Percentiles rank a stretch among this genome's conserved stretches.
Conservation (phyloP, 2,113 vertebrate genomes). For the Tylochromis polylepis region DNA sequence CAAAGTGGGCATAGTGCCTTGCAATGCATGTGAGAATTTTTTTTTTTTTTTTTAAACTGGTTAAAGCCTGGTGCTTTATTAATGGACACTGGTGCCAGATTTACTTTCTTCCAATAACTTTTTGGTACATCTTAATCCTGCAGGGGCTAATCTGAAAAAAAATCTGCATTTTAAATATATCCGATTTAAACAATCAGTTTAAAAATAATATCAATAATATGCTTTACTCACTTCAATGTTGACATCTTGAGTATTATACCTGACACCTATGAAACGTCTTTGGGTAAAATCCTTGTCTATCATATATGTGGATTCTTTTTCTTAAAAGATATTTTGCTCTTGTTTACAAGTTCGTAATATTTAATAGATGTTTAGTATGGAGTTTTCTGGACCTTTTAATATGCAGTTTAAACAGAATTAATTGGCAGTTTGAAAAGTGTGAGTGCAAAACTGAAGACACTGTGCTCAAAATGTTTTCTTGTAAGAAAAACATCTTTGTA, state of each 20-base stretch:
- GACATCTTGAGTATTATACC: not conserved
- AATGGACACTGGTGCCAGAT: not conserved
- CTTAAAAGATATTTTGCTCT: not conserved
- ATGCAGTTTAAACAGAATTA: not conserved
- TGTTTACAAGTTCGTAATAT: conserved; percentile 54
- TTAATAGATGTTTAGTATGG: conserved; percentile 14
- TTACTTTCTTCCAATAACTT: not conserved
- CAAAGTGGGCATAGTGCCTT: conserved; percentile 44
- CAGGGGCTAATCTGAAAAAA: not conserved
- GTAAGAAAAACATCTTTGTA: not conserved
- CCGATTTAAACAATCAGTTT: not conserved
- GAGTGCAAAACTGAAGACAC: not conserved
- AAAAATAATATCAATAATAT: not conserved
- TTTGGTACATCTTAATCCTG: conserved; percentile 21
- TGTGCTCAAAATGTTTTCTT: not conserved
- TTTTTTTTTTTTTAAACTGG: not conserved
- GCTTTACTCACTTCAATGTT: conserved; percentile 28
- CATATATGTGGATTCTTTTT: conserved; percentile 8
- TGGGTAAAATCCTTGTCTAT: conserved; percentile 6
- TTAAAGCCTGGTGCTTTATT: conserved; percentile 38
- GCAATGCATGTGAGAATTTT: not conserved
- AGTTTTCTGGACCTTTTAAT: not conserved
- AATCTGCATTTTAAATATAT: not conserved
- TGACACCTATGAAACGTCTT: not conserved
- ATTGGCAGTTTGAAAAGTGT: not conserved